These are phyloP conservation scores for Drosophila greeni DNA, from an alignment of 2,888 invertebrate genomes.

Conservation along the genomic window DNA sequence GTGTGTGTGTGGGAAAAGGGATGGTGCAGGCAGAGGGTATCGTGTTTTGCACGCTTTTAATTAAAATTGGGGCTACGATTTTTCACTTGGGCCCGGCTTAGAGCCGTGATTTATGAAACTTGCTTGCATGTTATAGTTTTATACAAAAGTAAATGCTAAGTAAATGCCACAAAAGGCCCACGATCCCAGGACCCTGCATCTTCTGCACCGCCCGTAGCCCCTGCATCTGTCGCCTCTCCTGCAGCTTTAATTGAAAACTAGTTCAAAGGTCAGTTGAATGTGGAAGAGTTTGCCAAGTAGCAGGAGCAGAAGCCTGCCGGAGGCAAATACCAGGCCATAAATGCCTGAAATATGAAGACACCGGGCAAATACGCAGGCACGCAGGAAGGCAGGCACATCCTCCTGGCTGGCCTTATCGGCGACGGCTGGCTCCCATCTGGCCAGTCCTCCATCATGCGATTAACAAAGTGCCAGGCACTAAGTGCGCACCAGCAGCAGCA, in stretches of 20 bases:
- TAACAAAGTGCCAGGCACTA: constrained; percentile 70
- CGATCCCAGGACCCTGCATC: constrained; percentile 6
- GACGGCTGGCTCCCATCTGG: constrained; percentile 35
- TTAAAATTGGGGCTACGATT: constrained; percentile 73
- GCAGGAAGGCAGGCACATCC: constrained; percentile 10
- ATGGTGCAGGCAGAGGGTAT: constrained; percentile 51
- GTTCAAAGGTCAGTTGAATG: constrained; percentile 67
- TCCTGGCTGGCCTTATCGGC: constrained; percentile 18
- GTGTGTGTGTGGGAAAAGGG: constrained; percentile 25
- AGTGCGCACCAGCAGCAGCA: constrained; percentile 47
- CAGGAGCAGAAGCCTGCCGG: neutral
- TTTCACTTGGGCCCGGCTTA: constrained; percentile 70
- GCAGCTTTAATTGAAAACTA: constrained; percentile 67
- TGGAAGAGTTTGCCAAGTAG: constrained; percentile 18
- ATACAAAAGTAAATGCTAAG: constrained; percentile 68
- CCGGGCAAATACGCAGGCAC: constrained; percentile 26
- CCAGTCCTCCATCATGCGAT: constrained; percentile 61
- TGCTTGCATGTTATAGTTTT: constrained; percentile 72
- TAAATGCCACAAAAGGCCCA: constrained; percentile 64
- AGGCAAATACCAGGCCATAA: constrained; percentile 38
- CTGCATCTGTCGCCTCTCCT: constrained; percentile 13
- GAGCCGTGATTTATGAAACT: constrained; percentile 70
- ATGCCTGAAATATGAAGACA: constrained; percentile 56
- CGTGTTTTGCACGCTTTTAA: constrained; percentile 74
- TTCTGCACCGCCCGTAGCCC: neutral